A percentile compares a stretch with the other conserved stretches of the same genome.
Conservation (phyloP, 2,888 invertebrate species). For the Iselma pallidipennis region DNA sequence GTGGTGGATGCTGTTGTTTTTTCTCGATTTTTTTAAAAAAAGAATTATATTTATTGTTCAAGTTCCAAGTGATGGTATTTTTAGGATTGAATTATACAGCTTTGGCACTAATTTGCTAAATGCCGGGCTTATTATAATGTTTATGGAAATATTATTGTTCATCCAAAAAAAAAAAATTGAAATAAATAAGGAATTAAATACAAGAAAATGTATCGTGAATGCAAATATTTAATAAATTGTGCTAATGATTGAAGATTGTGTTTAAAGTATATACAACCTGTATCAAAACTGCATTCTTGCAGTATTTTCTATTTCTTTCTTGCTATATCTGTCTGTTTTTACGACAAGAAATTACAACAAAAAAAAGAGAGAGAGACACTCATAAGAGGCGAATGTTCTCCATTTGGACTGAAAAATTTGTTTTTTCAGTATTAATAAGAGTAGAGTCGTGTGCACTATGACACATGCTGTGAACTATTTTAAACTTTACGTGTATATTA, state of each 20-base stretch:
- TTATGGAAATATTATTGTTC: conserved; percentile 28
- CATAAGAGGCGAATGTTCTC: neutral
- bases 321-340: neutral
- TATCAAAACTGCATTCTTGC: conserved; percentile 2
- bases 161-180: neutral
- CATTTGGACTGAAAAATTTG: neutral
- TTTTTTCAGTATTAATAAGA: neutral
- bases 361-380: neutral
- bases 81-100: conserved; percentile 51
- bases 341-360: neutral
- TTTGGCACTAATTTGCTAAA: conserved; percentile 51
- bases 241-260: conserved; percentile 47
- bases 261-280: conserved; percentile 38
- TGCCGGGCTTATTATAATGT: conserved; percentile 43
- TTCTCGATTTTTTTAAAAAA: conserved; percentile 8
- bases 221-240: conserved; percentile 50
- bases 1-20: conserved; percentile 32
- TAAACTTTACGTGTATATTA: conserved; percentile 61
- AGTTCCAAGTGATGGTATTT: conserved; percentile 55
- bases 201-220: conserved; percentile 47
- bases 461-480: conserved; percentile 61
- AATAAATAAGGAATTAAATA: neutral
- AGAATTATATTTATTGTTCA: conserved; percentile 38
- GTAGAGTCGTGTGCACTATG: conserved; percentile 60
- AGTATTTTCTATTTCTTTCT: neutral